A percentile compares a stretch with the other conserved stretches of the same genome.
Conservation (phyloP, 2,113 vertebrate genomes). For the Macroglossus sobrinus region DNA sequence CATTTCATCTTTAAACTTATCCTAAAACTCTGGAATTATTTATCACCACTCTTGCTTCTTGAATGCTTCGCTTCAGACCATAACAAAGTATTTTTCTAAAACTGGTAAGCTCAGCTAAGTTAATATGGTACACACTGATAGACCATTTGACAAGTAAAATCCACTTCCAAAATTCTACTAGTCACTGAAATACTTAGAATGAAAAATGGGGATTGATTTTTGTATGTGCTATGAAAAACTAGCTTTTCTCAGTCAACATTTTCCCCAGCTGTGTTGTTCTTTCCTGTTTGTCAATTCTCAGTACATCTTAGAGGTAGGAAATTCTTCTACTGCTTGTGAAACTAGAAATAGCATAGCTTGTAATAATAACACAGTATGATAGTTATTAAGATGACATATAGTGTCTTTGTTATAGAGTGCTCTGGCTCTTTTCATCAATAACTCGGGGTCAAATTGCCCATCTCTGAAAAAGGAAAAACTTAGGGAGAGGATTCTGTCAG, state of each 20-base stretch:
- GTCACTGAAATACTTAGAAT: not conserved
- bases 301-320: not conserved
- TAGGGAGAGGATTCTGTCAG: not conserved
- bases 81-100: not conserved
- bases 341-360: not conserved
- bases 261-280: constrained; percentile 31
- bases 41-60: not conserved
- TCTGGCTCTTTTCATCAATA: not conserved
- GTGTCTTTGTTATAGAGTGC: not conserved
- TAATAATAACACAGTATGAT: not conserved
- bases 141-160: constrained; percentile 1
- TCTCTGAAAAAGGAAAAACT: not conserved
- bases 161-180: not conserved
- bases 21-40: not conserved
- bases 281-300: not conserved
- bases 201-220: constrained; percentile 26
- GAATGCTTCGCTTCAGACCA: not conserved
- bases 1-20: not conserved
- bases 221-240: not conserved
- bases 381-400: not conserved
- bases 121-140: not conserved
- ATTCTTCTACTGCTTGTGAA: constrained; percentile 2
- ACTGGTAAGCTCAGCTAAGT: not conserved
- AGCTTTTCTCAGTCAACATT: not conserved
- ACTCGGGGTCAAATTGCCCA: not conserved